phyloP scores from a whole-genome alignment of 1,140 invertebrate species.

The Leptinotarsa undecemlineata region DNA sequence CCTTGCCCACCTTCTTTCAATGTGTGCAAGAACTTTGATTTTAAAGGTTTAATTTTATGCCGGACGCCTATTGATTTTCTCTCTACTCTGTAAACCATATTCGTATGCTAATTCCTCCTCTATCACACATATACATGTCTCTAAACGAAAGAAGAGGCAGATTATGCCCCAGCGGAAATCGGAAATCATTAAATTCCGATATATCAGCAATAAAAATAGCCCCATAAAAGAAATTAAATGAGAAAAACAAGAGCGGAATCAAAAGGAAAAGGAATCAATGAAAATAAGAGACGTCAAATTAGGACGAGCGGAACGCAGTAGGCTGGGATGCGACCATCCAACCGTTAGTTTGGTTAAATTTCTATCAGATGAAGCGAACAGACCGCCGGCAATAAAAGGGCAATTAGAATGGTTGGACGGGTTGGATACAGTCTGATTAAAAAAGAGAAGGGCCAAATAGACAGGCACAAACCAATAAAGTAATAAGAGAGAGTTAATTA shows the following conservation, averaged over 20 bases:
- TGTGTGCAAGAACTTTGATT: too few relatives aligned
- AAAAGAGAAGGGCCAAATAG: constrained; percentile 54
- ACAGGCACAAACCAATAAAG: constrained; percentile 54
- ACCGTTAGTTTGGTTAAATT: constrained; percentile 51
- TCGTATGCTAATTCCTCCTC: too few relatives aligned
- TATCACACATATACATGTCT: background rate
- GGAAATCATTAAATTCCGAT: background rate
- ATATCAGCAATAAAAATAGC: constrained; percentile 16
- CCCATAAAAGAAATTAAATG: constrained; percentile 19
- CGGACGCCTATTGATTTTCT: too few relatives aligned
- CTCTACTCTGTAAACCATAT: too few relatives aligned
- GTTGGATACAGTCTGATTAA: constrained; percentile 53
- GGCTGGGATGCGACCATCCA: constrained; percentile 38
- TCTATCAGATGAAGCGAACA: constrained; percentile 47
- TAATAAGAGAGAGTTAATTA: constrained; percentile 54
- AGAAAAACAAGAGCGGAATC: constrained; percentile 16
- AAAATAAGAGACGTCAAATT: constrained; percentile 44
- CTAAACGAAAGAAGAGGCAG: background rate
- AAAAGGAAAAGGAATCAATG: constrained; percentile 32
- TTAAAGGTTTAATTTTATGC: too few relatives aligned
- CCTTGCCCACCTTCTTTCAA: too few relatives aligned
- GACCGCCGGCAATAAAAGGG: constrained; percentile 52
- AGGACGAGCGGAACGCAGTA: constrained; percentile 34
- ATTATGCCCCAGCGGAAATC: background rate
- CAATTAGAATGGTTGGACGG: constrained; percentile 53